Evolutionary conservation across 2,113 vertebrate genomes (phyloP).

Genomic region (Atrichornis clamosus): DNA sequence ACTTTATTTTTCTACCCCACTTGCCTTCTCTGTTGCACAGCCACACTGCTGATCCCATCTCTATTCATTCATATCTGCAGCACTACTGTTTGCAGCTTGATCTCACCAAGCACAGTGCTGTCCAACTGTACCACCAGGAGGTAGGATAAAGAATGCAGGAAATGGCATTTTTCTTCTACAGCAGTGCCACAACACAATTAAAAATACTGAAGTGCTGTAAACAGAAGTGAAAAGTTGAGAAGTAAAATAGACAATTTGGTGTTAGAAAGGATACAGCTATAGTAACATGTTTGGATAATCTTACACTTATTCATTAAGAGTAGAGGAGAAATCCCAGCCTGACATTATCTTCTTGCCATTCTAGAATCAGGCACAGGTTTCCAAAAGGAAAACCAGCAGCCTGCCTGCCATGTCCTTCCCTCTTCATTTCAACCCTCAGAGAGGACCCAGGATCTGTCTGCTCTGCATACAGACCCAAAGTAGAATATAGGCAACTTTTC

Average conservation of each 20-base stretch:
- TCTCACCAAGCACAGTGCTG: background rate
- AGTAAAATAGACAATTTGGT: background rate
- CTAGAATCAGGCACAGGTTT: background rate
- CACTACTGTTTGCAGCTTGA: background rate
- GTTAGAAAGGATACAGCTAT: background rate
- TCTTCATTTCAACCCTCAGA: background rate
- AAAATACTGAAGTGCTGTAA: background rate
- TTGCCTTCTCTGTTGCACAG: background rate
- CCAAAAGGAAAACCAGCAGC: background rate
- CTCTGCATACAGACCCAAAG: background rate
- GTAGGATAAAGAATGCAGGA: background rate
- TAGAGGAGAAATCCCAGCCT: background rate
- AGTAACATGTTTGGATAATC: background rate
- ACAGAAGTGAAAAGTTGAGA: background rate
- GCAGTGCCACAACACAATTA: background rate
- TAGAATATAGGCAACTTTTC: background rate
- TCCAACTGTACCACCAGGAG: background rate
- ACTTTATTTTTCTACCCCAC: background rate
- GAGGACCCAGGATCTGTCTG: background rate
- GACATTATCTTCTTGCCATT: background rate
- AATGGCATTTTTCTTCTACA: background rate
- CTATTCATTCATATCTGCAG: background rate
- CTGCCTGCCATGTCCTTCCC: background rate
- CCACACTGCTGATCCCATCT: background rate
- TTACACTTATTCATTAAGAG: background rate